phyloP scores from a whole-genome alignment of 2,888 invertebrate genomes.

The Orchesellides sinensis region DNA sequence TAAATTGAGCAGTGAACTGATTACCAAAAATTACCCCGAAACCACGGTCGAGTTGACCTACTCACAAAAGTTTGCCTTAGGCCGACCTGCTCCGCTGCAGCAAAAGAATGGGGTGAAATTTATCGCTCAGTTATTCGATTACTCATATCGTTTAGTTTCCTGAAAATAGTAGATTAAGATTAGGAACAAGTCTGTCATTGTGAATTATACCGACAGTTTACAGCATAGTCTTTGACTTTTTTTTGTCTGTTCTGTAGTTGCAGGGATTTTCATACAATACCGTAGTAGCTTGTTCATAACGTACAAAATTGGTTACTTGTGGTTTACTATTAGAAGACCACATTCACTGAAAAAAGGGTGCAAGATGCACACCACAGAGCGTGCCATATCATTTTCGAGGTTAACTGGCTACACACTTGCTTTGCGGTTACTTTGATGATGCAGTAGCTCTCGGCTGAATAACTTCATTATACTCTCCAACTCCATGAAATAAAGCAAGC shows the following conservation, averaged over 20 bases:
- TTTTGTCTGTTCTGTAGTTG: background rate
- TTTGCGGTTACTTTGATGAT: constrained; percentile 48
- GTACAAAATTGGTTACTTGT: no score
- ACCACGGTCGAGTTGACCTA: no score
- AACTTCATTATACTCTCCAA: constrained; percentile 54
- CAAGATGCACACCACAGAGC: background rate
- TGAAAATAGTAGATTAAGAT: constrained; percentile 17
- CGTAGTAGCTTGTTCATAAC: no score
- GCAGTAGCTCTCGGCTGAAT: constrained; percentile 60
- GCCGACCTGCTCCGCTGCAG: no score
- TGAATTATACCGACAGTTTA: constrained; percentile 16
- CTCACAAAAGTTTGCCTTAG: no score
- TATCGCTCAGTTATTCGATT: constrained; percentile 12
- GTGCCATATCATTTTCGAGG: constrained; percentile 33
- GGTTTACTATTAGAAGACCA: background rate
- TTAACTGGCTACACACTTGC: constrained; percentile 20
- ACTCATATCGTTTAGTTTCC: constrained; percentile 19
- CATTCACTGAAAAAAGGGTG: background rate
- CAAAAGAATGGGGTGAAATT: no score
- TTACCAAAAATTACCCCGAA: no score
- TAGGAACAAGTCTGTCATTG: constrained; percentile 34
- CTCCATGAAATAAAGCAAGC: constrained; percentile 27
- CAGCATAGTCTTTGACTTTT: background rate
- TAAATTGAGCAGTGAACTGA: no score
- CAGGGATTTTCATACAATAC: background rate